These are phyloP conservation scores for Bothrops jararaca DNA, from an alignment of 2,113 vertebrate genomes.

Conservation along the genomic window DNA sequence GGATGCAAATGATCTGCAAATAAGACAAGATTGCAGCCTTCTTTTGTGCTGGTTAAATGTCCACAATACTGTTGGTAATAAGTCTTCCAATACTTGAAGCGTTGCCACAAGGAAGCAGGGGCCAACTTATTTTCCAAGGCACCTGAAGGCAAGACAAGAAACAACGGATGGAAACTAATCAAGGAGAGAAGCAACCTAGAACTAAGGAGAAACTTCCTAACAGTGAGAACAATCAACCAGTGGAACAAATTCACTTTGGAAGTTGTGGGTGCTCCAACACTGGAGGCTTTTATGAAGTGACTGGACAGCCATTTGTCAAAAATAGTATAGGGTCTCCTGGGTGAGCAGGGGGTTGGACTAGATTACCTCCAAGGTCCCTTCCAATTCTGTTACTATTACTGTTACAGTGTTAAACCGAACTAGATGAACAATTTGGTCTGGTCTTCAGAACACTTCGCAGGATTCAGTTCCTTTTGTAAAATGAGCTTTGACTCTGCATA, in stretches of 20 bases:
- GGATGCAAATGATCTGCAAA: neutral
- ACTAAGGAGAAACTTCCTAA: neutral
- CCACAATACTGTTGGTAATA: neutral
- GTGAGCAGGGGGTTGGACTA: neutral
- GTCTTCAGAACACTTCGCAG: neutral
- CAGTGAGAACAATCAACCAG: neutral
- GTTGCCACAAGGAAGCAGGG: neutral
- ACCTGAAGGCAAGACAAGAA: neutral
- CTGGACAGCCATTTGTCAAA: neutral
- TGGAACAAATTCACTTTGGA: neutral
- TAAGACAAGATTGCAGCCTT: neutral
- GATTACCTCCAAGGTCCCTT: neutral
- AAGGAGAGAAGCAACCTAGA: neutral
- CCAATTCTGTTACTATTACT: too few species aligned
- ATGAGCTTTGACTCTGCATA: neutral
- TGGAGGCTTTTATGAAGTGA: neutral
- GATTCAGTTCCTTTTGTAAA: neutral
- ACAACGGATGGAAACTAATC: neutral
- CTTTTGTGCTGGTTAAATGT: neutral
- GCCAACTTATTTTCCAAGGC: neutral
- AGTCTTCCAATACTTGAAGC: neutral
- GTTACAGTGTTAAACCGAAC: neutral
- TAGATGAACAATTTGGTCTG: neutral
- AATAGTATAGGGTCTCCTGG: neutral
- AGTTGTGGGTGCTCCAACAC: neutral